phyloP scores from a whole-genome alignment of 2,888 invertebrate species.

The Caenorhabditis doughertyi region DNA sequence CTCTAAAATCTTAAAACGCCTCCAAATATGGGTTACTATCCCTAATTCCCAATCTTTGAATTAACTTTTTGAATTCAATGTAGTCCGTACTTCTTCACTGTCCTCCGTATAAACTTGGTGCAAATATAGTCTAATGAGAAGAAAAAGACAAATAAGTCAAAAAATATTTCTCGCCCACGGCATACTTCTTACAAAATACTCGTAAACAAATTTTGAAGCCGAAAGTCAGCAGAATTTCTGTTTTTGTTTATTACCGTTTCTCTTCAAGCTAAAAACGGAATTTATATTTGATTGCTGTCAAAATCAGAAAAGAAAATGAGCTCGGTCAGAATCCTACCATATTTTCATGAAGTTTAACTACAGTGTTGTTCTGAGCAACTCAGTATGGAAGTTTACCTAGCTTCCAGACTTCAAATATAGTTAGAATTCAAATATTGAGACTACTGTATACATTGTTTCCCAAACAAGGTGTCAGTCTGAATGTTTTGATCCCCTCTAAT shows the following conservation, averaged over 20 bases:
- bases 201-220: conserved; percentile 1
- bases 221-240: neutral
- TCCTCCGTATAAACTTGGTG: neutral
- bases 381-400: too few species aligned
- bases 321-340: too few species aligned
- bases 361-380: too few species aligned
- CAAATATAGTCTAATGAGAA: conserved; percentile 5
- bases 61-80: too few species aligned
- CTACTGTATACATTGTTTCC: neutral
- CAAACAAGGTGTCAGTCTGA: conserved; percentile 5
- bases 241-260: conserved; percentile 1
- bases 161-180: conserved; percentile 9
- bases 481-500: neutral
- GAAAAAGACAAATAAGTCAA: neutral
- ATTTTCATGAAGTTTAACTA: too few species aligned
- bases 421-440: too few species aligned
- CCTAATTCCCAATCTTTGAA: neutral
- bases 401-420: too few species aligned
- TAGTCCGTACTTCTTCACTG: too few species aligned
- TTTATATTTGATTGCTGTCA: neutral
- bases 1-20: neutral
- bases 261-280: neutral
- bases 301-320: too few species aligned
- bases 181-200: neutral
- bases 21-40: neutral